Evolutionary conservation across 2,797 vertebrate species (phyloP).

Genomic region (Cyclura pinguis): DNA sequence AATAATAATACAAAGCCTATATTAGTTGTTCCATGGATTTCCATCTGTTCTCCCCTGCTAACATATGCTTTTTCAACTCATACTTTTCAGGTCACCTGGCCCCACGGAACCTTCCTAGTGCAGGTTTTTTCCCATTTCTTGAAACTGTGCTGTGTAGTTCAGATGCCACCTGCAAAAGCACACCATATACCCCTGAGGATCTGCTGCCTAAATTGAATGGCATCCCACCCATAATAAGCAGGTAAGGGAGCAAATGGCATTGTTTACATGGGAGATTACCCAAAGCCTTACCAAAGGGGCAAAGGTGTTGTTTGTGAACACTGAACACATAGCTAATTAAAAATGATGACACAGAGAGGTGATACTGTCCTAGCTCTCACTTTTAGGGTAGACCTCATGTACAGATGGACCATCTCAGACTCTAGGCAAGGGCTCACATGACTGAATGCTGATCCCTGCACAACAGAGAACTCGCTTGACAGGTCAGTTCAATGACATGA

Average conservation of each 20-base stretch:
- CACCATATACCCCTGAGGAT: constrained; percentile 74
- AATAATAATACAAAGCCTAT: neutral
- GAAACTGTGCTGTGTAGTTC: constrained; percentile 81
- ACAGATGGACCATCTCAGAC: neutral
- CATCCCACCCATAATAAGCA: constrained; percentile 60
- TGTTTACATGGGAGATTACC: constrained; percentile 1
- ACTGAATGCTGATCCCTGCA: neutral
- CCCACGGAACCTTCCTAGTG: constrained; percentile 83
- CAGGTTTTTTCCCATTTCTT: constrained; percentile 83
- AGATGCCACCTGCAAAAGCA: constrained; percentile 79
- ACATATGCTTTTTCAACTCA: constrained; percentile 28
- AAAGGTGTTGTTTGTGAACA: neutral
- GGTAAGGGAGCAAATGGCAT: constrained; percentile 64
- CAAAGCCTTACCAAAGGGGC: constrained; percentile 10
- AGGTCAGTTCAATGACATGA: neutral
- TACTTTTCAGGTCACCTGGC: constrained; percentile 81
- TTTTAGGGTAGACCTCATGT: no score
- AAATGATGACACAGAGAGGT: fast-evolving
- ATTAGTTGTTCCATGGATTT: neutral
- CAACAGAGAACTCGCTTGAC: neutral
- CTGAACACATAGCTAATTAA: neutral
- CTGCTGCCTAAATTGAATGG: constrained; percentile 73
- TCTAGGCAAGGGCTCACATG: neutral
- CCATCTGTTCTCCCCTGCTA: fast-evolving
- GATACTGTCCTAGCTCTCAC: neutral